Base-by-base conservation (phyloP, 2,888 invertebrate genomes). In the Lasioglossum calceatum region DNA sequence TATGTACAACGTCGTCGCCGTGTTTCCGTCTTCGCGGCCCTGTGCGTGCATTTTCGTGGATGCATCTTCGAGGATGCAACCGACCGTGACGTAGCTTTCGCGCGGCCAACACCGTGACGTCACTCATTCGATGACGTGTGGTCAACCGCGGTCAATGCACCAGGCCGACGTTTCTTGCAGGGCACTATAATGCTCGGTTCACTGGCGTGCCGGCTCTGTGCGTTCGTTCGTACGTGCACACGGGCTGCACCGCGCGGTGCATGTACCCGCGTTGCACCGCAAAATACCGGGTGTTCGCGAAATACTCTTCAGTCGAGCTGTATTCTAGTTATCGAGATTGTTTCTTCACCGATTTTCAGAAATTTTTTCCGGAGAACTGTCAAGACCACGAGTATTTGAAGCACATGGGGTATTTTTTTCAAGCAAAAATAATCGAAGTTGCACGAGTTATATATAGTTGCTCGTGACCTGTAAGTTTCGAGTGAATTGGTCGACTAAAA, bases 141-240 rank as follows among this genome's bases (percentile, higher is more conserved):
- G 95, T 95, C 95, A 95, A 94, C 94, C 93, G 95, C 95, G 95
- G 95, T 95, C 95, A 95, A 95, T 95, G 95, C 95, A 95, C 95
- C 94, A 93, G 90, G 90, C 91, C 92, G 91, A 91, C 92, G 89
- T 93, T 94, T 94, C 93, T 93, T 92, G 93, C 93, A 93, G 93
- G 92, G 92, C 92, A 88, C 91, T 92, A 89, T 92, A 91, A 92
- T 91, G 92, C 91, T 90, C 91, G 91, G 92, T 91, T 92, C 92
- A 93, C 92, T 92, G 93, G 90, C 90, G 87, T 81, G 89, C 82
- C 32, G 81, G 77, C 61, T 84, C 90, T 91, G 88, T 89, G 87
- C 87, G 91, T 91, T 90, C 88, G 85, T 91, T 87, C 90, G 87
- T 39, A 70, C 87, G 88, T 89, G 81, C 79, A 90, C 85, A 84